A percentile compares a stretch with the other conserved stretches of the same genome.
These are phyloP conservation scores for Ammodytes marinus DNA, from an alignment of 2,113 vertebrate species.

Conservation along the genomic window DNA sequence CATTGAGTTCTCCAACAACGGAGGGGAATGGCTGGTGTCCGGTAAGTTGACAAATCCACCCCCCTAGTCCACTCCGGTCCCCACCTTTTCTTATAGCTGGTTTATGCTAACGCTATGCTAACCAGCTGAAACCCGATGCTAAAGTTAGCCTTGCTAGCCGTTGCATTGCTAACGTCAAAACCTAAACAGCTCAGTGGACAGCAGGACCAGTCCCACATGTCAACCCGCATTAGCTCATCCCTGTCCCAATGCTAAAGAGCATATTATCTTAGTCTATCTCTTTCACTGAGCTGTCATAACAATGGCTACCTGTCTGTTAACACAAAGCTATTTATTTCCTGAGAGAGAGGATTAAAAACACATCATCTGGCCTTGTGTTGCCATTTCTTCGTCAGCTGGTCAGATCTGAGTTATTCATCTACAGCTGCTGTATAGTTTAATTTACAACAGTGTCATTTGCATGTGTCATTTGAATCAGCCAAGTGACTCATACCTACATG, in stretches of 20 bases:
- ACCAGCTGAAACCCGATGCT: conserved; percentile 11
- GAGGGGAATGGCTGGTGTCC: conserved; percentile 97
- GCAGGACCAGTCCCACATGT: conserved; percentile 30
- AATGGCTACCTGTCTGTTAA: conserved; percentile 10
- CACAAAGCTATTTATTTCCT: conserved; percentile 9
- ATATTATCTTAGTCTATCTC: not conserved
- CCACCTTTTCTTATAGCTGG: not conserved
- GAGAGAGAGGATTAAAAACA: conserved; percentile 48
- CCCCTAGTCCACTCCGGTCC: not conserved
- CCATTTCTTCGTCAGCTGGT: conserved; percentile 17
- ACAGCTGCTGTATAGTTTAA: too few species aligned
- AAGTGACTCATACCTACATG: too few species aligned
- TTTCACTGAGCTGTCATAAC: not conserved
- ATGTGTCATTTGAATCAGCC: too few species aligned
- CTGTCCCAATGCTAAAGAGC: not conserved
- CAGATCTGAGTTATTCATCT: too few species aligned
- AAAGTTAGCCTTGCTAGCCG: conserved; percentile 53
- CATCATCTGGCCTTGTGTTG: conserved; percentile 58
- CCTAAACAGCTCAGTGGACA: conserved; percentile 9
- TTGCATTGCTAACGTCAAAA: conserved; percentile 40
- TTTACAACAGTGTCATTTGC: too few species aligned
- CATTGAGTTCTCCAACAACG: conserved; percentile 99
- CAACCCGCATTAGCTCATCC: conserved; percentile 11
- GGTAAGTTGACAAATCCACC: conserved; percentile 85
- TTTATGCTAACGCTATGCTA: conserved; percentile 60